Conservation (phyloP, 2,888 invertebrate genomes). For the Apoderus coryli region DNA sequence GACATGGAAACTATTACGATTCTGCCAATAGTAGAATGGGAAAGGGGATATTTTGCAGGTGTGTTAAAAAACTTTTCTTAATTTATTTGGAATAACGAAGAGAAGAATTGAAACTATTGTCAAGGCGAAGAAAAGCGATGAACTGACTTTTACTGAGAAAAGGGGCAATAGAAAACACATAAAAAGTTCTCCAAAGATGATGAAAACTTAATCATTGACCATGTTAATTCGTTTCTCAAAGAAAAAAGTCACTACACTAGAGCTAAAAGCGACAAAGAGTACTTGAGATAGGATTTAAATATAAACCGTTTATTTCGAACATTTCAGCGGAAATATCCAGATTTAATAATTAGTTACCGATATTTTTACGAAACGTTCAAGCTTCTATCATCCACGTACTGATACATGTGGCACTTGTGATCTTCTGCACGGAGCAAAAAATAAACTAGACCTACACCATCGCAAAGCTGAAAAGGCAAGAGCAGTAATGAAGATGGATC, state of each 20-base stretch:
- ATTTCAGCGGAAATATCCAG: conserved; percentile 5
- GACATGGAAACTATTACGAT: too few relatives aligned
- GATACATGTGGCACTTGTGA: conserved; percentile 6
- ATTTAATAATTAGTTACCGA: conserved; percentile 2
- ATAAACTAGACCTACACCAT: conserved; percentile 9
- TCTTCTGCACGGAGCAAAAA: neutral
- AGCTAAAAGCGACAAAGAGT: conserved; percentile 1
- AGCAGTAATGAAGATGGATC: conserved; percentile 7
- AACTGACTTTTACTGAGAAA: conserved; percentile 6
- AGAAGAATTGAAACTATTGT: conserved; percentile 2
- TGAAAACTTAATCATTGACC: neutral
- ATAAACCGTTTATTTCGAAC: conserved; percentile 2
- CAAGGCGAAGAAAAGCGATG: conserved; percentile 6
- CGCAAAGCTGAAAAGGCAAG: conserved; percentile 10
- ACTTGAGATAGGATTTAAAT: conserved; percentile 7
- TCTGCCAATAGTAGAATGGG: too few relatives aligned
- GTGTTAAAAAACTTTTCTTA: too few relatives aligned
- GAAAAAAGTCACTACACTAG: conserved; percentile 5
- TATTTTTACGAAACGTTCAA: conserved; percentile 6
- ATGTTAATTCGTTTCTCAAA: neutral
- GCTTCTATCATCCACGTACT: conserved; percentile 1
- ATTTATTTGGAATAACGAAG: too few relatives aligned
- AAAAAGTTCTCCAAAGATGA: conserved; percentile 5
- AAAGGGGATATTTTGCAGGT: too few relatives aligned
- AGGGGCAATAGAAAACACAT: conserved; percentile 5